Percentiles rank a stretch among this genome's conserved stretches.
Evolutionary conservation across 2,797 vertebrate genomes (phyloP).

Genomic region (Manis javanica): DNA sequence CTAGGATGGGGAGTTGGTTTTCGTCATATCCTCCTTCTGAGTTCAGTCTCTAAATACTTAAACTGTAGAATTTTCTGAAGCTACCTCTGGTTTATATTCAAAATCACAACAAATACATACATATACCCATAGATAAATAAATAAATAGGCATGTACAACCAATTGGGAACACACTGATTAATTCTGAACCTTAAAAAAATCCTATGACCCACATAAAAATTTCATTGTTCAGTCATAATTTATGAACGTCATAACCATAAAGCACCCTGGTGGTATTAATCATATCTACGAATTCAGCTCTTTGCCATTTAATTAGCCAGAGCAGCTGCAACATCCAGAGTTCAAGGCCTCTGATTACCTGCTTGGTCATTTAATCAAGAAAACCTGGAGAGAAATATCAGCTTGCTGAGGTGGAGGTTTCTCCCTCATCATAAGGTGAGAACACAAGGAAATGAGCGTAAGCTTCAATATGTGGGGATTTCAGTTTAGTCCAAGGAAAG

Average conservation of each 20-base stretch:
- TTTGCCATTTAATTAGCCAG: conserved; percentile 68
- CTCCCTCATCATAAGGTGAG: not conserved
- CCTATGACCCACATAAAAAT: conserved; percentile 69
- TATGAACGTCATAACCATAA: conserved; percentile 64
- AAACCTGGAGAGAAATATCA: conserved; percentile 22
- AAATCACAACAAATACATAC: not conserved
- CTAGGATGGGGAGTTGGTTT: conserved; percentile 13
- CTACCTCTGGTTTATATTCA: conserved; percentile 60
- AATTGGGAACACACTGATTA: conserved; percentile 63
- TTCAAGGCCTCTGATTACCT: conserved; percentile 59
- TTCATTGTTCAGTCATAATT: conserved; percentile 64
- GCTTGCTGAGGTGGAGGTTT: not conserved
- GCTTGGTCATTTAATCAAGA: conserved; percentile 66
- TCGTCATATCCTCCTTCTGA: conserved; percentile 20
- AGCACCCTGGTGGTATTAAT: conserved; percentile 59
- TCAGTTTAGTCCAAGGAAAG: conserved; percentile 48
- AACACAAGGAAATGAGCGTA: conserved; percentile 13
- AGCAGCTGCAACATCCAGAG: conserved; percentile 33
- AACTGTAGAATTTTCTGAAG: conserved; percentile 35
- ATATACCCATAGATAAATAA: not conserved
- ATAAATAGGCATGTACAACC: not conserved
- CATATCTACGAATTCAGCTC: conserved; percentile 27
- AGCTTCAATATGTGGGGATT: conserved; percentile 6
- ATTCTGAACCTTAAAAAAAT: conserved; percentile 64
- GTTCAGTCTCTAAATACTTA: conserved; percentile 53